phyloP scores from a whole-genome alignment of 2,113 vertebrate genomes.

The Pycnonotus jocosus region DNA sequence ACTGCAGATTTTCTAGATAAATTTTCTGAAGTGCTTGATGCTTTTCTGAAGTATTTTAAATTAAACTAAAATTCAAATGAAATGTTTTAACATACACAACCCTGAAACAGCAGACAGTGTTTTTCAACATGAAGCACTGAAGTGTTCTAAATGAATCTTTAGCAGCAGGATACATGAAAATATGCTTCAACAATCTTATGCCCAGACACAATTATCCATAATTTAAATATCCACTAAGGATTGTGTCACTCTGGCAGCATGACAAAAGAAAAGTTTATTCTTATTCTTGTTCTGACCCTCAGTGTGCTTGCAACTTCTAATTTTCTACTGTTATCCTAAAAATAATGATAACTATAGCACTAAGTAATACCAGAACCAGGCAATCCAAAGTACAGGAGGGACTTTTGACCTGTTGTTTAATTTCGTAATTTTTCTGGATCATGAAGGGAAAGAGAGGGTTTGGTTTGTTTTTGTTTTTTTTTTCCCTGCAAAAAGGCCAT shows the following conservation, averaged over 20 bases:
- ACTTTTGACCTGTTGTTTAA: not conserved
- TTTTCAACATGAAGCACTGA: not conserved
- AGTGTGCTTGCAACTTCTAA: not conserved
- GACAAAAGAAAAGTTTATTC: not conserved
- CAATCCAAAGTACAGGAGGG: not conserved
- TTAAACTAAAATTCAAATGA: not conserved
- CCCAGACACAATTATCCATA: not conserved
- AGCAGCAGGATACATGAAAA: not conserved
- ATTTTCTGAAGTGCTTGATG: not conserved
- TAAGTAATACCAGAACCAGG: not conserved
- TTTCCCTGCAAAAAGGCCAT: not conserved
- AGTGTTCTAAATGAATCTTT: not conserved
- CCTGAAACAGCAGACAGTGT: not conserved
- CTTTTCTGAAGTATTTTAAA: not conserved
- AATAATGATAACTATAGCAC: not conserved
- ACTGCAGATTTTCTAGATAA: not conserved
- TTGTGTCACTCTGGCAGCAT: not conserved
- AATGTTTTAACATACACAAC: not conserved
- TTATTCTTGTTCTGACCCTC: not conserved
- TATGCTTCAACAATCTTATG: not conserved
- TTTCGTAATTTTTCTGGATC: not conserved
- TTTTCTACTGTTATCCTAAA: not conserved
- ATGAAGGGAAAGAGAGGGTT: not conserved
- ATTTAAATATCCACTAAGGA: not conserved
- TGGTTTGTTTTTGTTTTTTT: rapidly evolving